phyloP scores from a whole-genome alignment of 2,113 vertebrate species.

The Scomber colias region DNA sequence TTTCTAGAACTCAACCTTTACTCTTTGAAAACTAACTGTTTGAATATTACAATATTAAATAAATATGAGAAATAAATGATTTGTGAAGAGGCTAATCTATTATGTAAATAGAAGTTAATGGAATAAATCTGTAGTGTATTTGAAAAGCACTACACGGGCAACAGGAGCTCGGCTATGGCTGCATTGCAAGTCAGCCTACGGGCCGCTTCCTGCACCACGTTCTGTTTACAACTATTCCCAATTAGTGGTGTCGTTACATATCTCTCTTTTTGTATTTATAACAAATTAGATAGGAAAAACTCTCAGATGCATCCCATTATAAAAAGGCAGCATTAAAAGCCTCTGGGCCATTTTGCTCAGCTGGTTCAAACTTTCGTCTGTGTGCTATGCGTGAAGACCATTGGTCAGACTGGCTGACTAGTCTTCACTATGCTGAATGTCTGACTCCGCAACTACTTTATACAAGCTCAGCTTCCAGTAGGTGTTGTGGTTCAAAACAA shows the following conservation, averaged over 20 bases:
- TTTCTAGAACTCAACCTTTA: constrained; percentile 79
- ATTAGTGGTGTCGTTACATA: constrained; percentile 93
- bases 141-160: constrained; percentile 68
- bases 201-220: constrained; percentile 80
- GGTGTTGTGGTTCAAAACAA: constrained; percentile 92
- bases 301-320: constrained; percentile 65
- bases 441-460: constrained; percentile 89
- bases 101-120: constrained; percentile 74
- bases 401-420: constrained; percentile 1
- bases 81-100: constrained; percentile 76
- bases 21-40: constrained; percentile 79
- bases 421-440: constrained; percentile 69
- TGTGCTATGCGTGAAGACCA: constrained; percentile 80
- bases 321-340: constrained; percentile 69
- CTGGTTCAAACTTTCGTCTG: constrained; percentile 71
- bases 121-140: constrained; percentile 60
- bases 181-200: constrained; percentile 45
- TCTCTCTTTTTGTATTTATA: constrained; percentile 91
- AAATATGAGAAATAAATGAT: constrained; percentile 68
- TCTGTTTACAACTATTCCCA: constrained; percentile 95
- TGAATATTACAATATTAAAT: constrained; percentile 74
- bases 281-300: constrained; percentile 70
- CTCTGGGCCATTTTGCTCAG: not conserved
- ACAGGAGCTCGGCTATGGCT: constrained; percentile 46
- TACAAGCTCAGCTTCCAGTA: constrained; percentile 95